These are phyloP conservation scores for Pangasius larnaudii DNA, from an alignment of 2,797 vertebrate species.

Conservation along the genomic window DNA sequence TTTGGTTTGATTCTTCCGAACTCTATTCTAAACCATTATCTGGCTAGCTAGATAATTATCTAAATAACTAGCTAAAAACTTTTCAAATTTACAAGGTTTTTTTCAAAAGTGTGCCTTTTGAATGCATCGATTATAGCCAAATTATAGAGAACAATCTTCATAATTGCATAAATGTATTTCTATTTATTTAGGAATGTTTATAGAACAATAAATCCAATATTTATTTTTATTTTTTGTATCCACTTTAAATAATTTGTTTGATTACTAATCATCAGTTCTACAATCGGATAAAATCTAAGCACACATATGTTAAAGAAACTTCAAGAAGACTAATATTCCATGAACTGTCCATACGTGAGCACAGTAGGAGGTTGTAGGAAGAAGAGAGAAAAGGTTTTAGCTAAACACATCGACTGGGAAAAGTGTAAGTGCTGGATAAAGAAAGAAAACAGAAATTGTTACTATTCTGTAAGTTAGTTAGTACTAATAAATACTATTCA, in stretches of 20 bases:
- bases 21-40: background rate
- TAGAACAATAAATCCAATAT: background rate
- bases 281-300: background rate
- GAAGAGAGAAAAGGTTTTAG: background rate
- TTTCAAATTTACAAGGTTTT: background rate
- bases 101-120: background rate
- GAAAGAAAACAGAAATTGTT: background rate
- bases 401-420: background rate
- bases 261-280: background rate
- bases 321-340: background rate
- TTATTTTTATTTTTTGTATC: background rate
- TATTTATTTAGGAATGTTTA: background rate
- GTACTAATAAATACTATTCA: background rate
- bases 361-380: background rate
- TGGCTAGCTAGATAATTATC: background rate
- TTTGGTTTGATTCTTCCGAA: too few species aligned
- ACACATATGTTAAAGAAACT: background rate
- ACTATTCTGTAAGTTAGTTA: background rate
- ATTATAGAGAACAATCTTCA: background rate
- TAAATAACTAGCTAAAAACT: background rate
- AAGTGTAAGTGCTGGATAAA: background rate
- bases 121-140: background rate
- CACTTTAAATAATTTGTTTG: background rate
- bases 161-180: background rate
- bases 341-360: background rate